phyloP scores from a whole-genome alignment of 2,113 vertebrate species.

The Riparia riparia region DNA sequence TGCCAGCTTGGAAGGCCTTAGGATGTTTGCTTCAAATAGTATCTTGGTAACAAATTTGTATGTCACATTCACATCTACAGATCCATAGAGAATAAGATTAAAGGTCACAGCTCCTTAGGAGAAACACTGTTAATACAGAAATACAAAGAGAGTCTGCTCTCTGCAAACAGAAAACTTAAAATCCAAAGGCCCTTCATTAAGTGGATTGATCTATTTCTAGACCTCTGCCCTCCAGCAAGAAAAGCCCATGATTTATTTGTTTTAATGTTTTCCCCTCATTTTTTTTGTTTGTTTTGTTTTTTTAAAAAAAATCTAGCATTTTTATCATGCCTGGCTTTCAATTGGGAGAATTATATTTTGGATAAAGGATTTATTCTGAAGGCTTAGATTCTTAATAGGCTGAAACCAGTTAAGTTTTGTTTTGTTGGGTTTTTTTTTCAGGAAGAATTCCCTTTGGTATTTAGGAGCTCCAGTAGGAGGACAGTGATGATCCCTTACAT shows the following conservation, averaged over 20 bases:
- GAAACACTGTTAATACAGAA: neutral
- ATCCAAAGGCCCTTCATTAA: neutral
- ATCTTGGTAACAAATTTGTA: conserved; percentile 30
- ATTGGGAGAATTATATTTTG: neutral
- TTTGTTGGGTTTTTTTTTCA: too few species aligned
- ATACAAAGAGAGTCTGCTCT: neutral
- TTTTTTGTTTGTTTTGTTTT: neutral
- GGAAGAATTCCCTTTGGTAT: neutral
- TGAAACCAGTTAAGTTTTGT: neutral
- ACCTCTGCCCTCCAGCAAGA: neutral
- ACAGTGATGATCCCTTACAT: neutral
- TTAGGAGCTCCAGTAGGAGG: neutral
- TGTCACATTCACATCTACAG: conserved; percentile 12
- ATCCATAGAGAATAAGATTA: conserved; percentile 28
- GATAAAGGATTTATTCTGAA: neutral
- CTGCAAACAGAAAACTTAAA: neutral
- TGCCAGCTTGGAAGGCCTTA: conserved; percentile 40
- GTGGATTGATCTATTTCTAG: neutral
- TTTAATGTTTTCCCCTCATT: neutral
- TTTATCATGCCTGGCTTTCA: neutral
- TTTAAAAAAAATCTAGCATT: neutral
- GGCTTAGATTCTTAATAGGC: neutral
- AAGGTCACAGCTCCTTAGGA: conserved; percentile 30
- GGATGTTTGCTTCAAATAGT: conserved; percentile 48
- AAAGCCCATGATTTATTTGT: neutral